Percentiles rank a stretch among this genome's conserved stretches.
Conservation (phyloP, 2,888 invertebrate species). For the Ophraella communa region DNA sequence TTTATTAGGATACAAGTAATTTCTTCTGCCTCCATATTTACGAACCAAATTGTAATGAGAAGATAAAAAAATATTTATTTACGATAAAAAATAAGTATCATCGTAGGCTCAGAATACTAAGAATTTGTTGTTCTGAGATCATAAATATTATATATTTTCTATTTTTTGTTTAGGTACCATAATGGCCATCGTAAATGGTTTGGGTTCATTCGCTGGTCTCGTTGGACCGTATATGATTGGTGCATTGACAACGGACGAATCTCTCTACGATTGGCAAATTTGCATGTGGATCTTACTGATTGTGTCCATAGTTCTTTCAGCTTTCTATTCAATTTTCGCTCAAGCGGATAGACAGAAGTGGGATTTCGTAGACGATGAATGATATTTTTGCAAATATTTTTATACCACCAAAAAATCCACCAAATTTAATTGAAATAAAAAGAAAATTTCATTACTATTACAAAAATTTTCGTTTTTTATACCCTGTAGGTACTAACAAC, state of each 20-base stretch:
- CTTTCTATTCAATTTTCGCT: conserved; percentile 20
- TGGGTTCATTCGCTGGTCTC: conserved; percentile 26
- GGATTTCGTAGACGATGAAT: conserved; percentile 24
- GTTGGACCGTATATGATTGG: conserved; percentile 25
- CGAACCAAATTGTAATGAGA: no score
- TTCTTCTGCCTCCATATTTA: no score
- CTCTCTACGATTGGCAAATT: conserved; percentile 14
- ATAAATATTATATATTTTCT: no score
- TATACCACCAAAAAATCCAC: neutral
- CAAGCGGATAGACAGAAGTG: conserved; percentile 21
- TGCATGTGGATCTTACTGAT: conserved; percentile 21
- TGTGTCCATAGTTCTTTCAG: neutral
- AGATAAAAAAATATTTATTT: no score
- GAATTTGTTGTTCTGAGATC: no score
- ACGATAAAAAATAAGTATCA: no score
- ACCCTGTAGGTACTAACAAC: no score
- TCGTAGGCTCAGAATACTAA: no score
- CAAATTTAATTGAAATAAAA: no score
- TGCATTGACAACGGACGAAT: conserved; percentile 10
- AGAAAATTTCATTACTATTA: no score
- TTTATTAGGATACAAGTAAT: no score
- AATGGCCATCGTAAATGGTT: conserved; percentile 28
- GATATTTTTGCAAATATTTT: neutral
- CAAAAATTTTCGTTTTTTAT: no score
- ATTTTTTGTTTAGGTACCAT: conserved; percentile 14